These are phyloP conservation scores for Zenarchopterus dispar DNA, from an alignment of 2,797 vertebrate species.

Conservation along the genomic window DNA sequence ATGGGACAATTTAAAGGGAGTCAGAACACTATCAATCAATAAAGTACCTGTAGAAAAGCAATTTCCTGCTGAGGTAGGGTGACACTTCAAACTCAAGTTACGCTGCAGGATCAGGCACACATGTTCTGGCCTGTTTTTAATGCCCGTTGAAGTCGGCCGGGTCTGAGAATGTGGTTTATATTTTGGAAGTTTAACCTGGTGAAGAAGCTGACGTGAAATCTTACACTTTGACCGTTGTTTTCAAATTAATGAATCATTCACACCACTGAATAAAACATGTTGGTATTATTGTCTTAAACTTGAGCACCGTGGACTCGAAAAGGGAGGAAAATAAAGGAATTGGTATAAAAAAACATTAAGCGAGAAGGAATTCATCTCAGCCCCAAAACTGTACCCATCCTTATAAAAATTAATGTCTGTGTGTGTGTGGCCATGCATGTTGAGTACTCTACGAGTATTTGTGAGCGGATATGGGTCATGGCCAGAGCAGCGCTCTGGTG, in stretches of 20 bases:
- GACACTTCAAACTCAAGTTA: conserved; percentile 57
- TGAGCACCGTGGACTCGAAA: not conserved
- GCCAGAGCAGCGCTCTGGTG: conserved; percentile 73
- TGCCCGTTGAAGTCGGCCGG: conserved; percentile 8
- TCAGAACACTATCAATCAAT: conserved; percentile 35
- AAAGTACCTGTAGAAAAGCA: conserved; percentile 51
- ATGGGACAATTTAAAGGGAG: conserved; percentile 26
- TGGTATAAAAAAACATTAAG: conserved; percentile 13
- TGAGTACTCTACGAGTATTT: conserved; percentile 54
- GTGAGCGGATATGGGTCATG: conserved; percentile 79
- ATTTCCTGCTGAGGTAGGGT: conserved; percentile 58
- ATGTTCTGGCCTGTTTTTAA: conserved; percentile 22
- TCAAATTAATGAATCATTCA: conserved; percentile 8
- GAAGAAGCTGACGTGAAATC: conserved; percentile 4
- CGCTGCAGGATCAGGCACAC: conserved; percentile 40
- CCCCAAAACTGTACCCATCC: conserved; percentile 1
- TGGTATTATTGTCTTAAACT: conserved; percentile 2
- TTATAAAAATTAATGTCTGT: conserved; percentile 26
- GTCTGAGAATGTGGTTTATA: conserved; percentile 43
- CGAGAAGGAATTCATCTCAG: conserved; percentile 2
- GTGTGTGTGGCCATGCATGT: conserved; percentile 57
- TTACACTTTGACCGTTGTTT: conserved; percentile 9
- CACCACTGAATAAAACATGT: not conserved
- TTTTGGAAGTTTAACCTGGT: conserved; percentile 24
- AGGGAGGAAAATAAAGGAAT: not conserved